phyloP scores from a whole-genome alignment of 2,888 invertebrate genomes.

The Tenthredo notha region DNA sequence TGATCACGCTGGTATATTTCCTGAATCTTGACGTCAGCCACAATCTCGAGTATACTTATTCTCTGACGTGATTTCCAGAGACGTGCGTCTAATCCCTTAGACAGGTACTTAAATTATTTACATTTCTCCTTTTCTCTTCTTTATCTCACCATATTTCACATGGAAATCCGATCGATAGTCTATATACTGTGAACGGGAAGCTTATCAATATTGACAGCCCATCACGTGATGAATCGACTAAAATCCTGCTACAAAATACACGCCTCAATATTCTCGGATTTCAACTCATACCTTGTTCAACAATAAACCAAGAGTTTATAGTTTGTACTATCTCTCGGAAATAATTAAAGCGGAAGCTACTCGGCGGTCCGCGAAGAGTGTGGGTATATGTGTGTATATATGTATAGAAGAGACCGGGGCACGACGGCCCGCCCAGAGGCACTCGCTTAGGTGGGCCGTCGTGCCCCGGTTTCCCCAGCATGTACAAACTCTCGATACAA shows the following conservation, averaged over 20 bases:
- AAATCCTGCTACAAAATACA: background rate
- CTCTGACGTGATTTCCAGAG: background rate
- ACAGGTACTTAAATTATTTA: conserved; percentile 8
- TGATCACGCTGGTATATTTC: background rate
- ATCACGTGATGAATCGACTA: background rate
- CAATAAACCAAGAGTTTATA: conserved; percentile 40
- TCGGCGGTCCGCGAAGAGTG: background rate
- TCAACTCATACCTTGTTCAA: background rate
- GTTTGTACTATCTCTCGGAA: conserved; percentile 12
- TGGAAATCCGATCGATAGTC: background rate
- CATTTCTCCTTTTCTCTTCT: conserved; percentile 1
- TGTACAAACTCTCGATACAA: conserved; percentile 10
- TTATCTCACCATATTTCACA: background rate
- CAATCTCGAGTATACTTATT: conserved; percentile 26
- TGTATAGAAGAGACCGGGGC: background rate
- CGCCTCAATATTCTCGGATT: background rate
- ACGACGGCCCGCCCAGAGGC: too few species aligned
- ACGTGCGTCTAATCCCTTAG: conserved; percentile 32
- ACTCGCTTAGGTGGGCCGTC: too few species aligned
- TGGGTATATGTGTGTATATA: background rate
- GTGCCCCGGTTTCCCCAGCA: too few species aligned
- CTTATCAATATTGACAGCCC: conserved; percentile 41
- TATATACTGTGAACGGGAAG: background rate
- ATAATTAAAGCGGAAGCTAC: conserved; percentile 35
- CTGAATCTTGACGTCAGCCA: background rate